Base-by-base conservation (phyloP, 2,888 invertebrate species). In the Boloria euphrosyne region DNA sequence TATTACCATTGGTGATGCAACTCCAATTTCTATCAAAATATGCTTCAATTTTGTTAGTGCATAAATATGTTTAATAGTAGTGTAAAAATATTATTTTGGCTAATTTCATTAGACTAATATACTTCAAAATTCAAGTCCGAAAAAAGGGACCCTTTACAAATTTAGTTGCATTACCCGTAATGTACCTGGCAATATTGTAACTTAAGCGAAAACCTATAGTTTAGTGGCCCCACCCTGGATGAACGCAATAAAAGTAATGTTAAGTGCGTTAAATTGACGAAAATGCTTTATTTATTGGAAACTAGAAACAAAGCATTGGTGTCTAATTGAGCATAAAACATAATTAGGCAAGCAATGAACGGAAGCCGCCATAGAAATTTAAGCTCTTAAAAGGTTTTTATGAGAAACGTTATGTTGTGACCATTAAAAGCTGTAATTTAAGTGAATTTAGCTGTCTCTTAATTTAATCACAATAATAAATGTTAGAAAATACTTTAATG, bases 321-420 rank as follows among this genome's bases (percentile, higher is more conserved):
- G 75, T 78, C 79, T 80, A 80, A 81, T 80, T 80, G 79, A 77
- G 77, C 78, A 78, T 83, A 79, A 82, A 81, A 79, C 75, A 75
- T 77, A 78, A 80, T 81, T 78, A 80, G 78, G 75, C 75, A 76
- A 71, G 75, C 75, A 76, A 71, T 71, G 73, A 79, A 84, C 82
- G 76, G 83, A 81, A 82, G 83, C 83, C 74, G 75, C 70, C 73
- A 71, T 71, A 67, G 66, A 67, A 71, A 62, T 43, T 63, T 59
- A 62, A 69, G 62, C 69, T 73, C 67, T 68, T 76, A 73, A 77
- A 74, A 75, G 63, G 60, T 66, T 66, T 67, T 67, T 66, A 66
- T 71, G 58, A 67, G 49, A 54, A 60, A 55, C 47, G 64, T 58
- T 64, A 47, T 58, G 64, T 64, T 64, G 51, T 59, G 52, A 16